Evolutionary conservation across 2,888 invertebrate genomes (phyloP), one percentile per base, ranked within the genome.

Genomic region (Pollenia labialis): DNA sequence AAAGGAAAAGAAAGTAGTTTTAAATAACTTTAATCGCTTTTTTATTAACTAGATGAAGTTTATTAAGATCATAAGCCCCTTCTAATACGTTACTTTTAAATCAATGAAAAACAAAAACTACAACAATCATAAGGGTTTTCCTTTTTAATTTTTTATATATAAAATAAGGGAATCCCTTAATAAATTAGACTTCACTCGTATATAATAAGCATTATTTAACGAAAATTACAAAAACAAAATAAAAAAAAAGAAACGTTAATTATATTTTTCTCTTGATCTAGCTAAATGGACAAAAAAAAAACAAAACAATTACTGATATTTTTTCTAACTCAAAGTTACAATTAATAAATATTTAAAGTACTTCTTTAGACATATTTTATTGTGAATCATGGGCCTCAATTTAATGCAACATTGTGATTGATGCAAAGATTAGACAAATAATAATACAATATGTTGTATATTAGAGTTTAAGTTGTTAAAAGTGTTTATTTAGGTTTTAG

Each of bases 161-260:
- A 40, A 72, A 75, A 69, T 68, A 68, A 54, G 83, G 58, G 48
- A 81, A 46, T 56, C 84, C 77, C 84, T 84, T 54, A 42, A 66
- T 44, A 87, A 84, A 58, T 84, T 87, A 87, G 84, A 87, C 81
- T 87, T 80, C 86, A 80, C 71, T 71, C 85, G 72, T 84, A 84
- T 83, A 72, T 72, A 14, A 87, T 87, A 87, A 87, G 86, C 75
- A 66, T 76, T 77, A 77, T 81, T 76, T 81, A 80, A 75, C 48
- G 48, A 62, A 56, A 81, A 71, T 52, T 58, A 74, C 16, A 46
- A 16, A 72, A n/a, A 72, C 11, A 14, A 74, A 42, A 23, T 50
- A 69, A 71, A 56, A 76, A 68, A 71, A 56, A 76, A 68, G 16
- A 56, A 72, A 77, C 23, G 62, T 82, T 86, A 81, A 74, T 72